Conservation (phyloP, 1,140 invertebrate species). For the Bicyclus anynana region DNA sequence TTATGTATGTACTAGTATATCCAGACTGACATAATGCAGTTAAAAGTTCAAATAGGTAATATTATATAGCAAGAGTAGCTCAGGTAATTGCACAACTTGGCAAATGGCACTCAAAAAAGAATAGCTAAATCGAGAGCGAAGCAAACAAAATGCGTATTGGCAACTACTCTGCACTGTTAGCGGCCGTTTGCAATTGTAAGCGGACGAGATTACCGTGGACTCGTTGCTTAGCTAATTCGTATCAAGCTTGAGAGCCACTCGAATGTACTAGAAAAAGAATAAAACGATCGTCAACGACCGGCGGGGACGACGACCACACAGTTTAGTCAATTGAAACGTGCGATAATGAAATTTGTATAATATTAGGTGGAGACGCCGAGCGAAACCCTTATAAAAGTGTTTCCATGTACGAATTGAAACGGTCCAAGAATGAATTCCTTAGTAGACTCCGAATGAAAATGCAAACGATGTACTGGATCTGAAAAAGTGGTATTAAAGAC, state of each 20-base stretch:
- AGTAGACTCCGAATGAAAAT: slow-evolving; percentile 51
- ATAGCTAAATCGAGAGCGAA: slow-evolving; percentile 45
- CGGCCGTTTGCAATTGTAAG: slow-evolving; percentile 61
- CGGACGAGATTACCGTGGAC: slow-evolving; percentile 47
- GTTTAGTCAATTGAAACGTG: slow-evolving; percentile 50
- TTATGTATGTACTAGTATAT: too few relatives aligned
- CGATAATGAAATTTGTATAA: slow-evolving; percentile 60
- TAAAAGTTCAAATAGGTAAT: too few relatives aligned
- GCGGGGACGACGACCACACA: slow-evolving; percentile 24
- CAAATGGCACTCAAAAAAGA: slow-evolving; percentile 16
- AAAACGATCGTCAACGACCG: slow-evolving; percentile 39
- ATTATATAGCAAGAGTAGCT: not conserved
- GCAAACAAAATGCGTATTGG: slow-evolving; percentile 48
- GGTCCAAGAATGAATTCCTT: slow-evolving; percentile 39
- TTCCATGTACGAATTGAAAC: slow-evolving; percentile 51
- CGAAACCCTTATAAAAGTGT: slow-evolving; percentile 49
- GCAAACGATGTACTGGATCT: slow-evolving; percentile 50
- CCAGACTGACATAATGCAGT: too few relatives aligned
- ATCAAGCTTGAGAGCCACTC: slow-evolving; percentile 50
- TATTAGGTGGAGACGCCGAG: slow-evolving; percentile 34
- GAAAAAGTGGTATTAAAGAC: slow-evolving; percentile 37
- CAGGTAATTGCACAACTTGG: slow-evolving; percentile 22
- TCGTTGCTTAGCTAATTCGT: slow-evolving; percentile 63
- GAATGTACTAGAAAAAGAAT: slow-evolving; percentile 41
- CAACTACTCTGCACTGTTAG: slow-evolving; percentile 47